Percentiles rank a stretch among this genome's conserved stretches.
These are phyloP conservation scores for Yasuhikotakia modesta DNA, from an alignment of 2,797 vertebrate species.

Conservation along the genomic window DNA sequence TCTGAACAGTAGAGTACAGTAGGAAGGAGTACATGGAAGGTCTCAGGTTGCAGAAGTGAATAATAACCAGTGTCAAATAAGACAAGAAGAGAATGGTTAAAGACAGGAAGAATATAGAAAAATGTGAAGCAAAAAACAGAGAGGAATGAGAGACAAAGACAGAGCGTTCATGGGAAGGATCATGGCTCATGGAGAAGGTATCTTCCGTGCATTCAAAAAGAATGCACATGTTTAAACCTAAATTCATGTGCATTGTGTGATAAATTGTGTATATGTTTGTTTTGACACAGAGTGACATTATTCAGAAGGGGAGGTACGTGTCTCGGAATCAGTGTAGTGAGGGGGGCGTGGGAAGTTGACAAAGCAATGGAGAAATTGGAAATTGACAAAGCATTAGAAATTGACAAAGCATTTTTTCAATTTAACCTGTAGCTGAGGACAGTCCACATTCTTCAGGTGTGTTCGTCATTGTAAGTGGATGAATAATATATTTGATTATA, in stretches of 20 bases:
- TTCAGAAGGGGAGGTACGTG: slow-evolving; percentile 86
- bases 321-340: slow-evolving; percentile 95
- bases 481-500: slow-evolving; percentile 35
- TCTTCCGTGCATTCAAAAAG: slow-evolving; percentile 38
- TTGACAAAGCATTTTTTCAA: too few relatives aligned
- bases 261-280: slow-evolving; percentile 44
- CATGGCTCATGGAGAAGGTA: slow-evolving; percentile 52
- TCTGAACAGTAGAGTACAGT: slow-evolving; percentile 29
- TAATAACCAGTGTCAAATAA: not conserved
- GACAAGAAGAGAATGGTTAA: not conserved
- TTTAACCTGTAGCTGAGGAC: slow-evolving; percentile 92
- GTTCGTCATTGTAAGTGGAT: slow-evolving; percentile 44
- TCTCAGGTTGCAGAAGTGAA: slow-evolving; percentile 10
- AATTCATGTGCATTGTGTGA: slow-evolving; percentile 12
- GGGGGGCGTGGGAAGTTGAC: slow-evolving; percentile 94
- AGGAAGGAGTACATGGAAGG: slow-evolving; percentile 26
- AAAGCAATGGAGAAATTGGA: slow-evolving; percentile 93
- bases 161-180: slow-evolving; percentile 18
- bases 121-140: slow-evolving; percentile 6
- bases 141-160: slow-evolving; percentile 14
- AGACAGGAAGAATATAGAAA: not conserved
- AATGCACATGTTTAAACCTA: slow-evolving; percentile 9
- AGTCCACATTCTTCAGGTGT: slow-evolving; percentile 92
- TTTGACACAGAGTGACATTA: slow-evolving; percentile 81
- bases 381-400: too few relatives aligned